Base-by-base conservation (phyloP, 1,140 invertebrate species). In the Penaeus indicus region DNA sequence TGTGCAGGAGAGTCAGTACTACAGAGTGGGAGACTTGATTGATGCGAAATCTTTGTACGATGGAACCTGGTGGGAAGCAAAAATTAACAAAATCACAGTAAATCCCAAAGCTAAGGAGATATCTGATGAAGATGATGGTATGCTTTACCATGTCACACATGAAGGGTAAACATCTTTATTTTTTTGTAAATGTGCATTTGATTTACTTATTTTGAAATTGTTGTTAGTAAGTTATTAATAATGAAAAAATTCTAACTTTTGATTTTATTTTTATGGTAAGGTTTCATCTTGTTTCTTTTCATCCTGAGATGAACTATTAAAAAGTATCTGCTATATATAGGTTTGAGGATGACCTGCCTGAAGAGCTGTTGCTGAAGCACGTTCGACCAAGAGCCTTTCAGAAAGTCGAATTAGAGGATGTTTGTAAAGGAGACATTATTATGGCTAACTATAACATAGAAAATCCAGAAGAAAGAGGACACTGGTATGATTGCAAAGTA, bases 391-490 rank as follows among this genome's bases (percentile, higher is more conserved):
- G 96, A 91, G 94, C 96, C 3, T 93, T 94, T 89, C 93, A 92
- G 63, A 92, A 93, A 63, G 92, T 96, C 64, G 91, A 94, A 67
- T 92, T 95, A 79, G 91, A 94, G 10, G 93, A 96, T 80, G 91
- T 97, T 21, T 92, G 94, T 91, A 91, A 93, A 32, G 95, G 95
- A 19, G 93, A 95, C 85, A 94, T 91, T 88, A 94, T 97, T 8
- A 95, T 97, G 94, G 93, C 96, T 0, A 97, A 97, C 93, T 95
- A 96, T 91, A 97, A 97, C 92, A 93, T 95, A 67, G 96, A 97
- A 91, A 93, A 95, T 42, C 95, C 95, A 1, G 93, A 94, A 54
- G 94, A 94, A 92, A 93, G 94, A 92, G 96, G 96, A 19, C 94
- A 95, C 92, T 97, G 96, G 96, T 97, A 95, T 93, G 96, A 96